Percentiles rank a stretch among this genome's conserved stretches.
phyloP scores from a whole-genome alignment of 2,113 vertebrate species.

The Crotophaga sulcirostris region DNA sequence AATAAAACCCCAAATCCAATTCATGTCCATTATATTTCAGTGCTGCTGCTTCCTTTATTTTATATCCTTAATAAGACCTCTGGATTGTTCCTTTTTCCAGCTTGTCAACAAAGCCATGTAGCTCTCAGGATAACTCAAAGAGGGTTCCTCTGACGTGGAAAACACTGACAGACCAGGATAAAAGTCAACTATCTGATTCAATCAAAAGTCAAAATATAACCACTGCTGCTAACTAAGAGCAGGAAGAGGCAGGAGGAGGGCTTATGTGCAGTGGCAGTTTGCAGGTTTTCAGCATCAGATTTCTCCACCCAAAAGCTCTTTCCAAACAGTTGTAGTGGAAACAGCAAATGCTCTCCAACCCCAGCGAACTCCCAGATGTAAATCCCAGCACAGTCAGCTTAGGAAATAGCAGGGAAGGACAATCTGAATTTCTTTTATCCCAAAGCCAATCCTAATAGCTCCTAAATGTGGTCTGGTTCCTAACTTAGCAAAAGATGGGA shows the following conservation, averaged over 20 bases:
- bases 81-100: not conserved
- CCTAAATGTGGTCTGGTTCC: not conserved
- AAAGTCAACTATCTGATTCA: not conserved
- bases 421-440: not conserved
- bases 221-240: not conserved
- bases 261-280: accelerated
- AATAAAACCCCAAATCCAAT: not conserved
- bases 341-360: not conserved
- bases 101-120: not conserved
- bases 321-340: not conserved
- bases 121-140: not conserved
- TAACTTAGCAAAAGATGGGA: constrained; percentile 8
- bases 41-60: not conserved
- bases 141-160: not conserved
- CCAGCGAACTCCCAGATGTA: not conserved
- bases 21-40: not conserved
- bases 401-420: not conserved
- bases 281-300: not conserved
- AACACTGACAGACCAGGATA: not conserved
- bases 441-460: not conserved
- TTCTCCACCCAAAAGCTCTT: not conserved
- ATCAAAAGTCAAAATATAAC: not conserved
- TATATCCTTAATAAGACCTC: not conserved
- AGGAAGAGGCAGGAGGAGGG: not conserved
- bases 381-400: not conserved